Evolutionary conservation across 1,140 invertebrate species (phyloP), one percentile per base, ranked within the genome.

Genomic region (Drosophila virilis): DNA sequence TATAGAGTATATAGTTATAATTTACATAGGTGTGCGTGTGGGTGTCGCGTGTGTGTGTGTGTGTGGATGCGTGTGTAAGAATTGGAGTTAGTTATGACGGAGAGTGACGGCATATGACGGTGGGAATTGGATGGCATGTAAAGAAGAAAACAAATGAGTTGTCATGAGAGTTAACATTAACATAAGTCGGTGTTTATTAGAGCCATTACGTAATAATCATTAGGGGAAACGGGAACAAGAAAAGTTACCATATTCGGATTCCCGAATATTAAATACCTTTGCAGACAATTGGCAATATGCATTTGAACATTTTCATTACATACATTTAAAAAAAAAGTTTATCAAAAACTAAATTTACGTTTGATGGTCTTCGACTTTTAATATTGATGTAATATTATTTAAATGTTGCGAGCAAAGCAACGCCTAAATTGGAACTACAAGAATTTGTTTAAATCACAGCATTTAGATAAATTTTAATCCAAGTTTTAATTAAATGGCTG

Each of bases 111-210:
- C 62, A 72, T 68, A 74, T 69, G 65, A 69, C 72, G 72, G 72
- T 88, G 71, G 78, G 82, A 78, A 57, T 77, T 85, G 89, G 76
- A 91, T 90, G 88, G 86, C 79, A 92, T 85, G 80, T 89, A 90
- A 86, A 91, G 66, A 84, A 83, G 81, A 74, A 66, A 72, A 82
- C 62, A 85, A 60, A 73, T 81, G 75, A 72, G 54, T 81, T 61
- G 37, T 57, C 45, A 81, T 85, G 78, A 86, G 66, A 68, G 60
- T 74, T 66, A 75, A 57, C 58, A 80, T 77, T 45, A 59, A 35
- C n/a, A 84, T 74, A 79, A 69, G 40, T 35, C 28, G 69, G 45
- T 61, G 15, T 7, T 50, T 43, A 33, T 32, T 58, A 67, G 32
- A 54, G 48, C 55, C 55, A 45, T 42, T 28, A 43, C 38, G 7